phyloP scores from a whole-genome alignment of 30 jellyfish, hydroid and myxozoan genomes.

The Turritopsis dohrnii region DNA sequence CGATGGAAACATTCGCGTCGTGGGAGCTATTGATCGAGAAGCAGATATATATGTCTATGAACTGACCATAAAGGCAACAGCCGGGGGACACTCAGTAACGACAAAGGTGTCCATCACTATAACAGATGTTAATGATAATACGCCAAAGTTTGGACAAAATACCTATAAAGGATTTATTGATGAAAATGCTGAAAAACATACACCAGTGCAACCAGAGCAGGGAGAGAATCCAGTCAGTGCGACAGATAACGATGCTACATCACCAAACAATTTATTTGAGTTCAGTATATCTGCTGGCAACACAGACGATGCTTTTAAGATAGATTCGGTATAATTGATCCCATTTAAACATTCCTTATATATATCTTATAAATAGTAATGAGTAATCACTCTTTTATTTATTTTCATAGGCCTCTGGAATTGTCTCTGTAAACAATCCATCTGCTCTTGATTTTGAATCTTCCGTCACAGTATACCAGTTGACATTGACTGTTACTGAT shows the following conservation, averaged over 20 bases:
- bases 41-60: constrained; percentile 1
- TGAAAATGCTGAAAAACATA: constrained; percentile 4
- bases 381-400: not conserved
- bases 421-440: constrained; percentile 8
- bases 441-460: constrained; percentile 26
- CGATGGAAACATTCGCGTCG: constrained; percentile 25
- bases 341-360: not conserved
- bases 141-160: constrained; percentile 69
- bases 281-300: constrained; percentile 16
- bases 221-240: constrained; percentile 10
- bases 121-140: constrained; percentile 67
- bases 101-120: constrained; percentile 28
- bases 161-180: constrained; percentile 30
- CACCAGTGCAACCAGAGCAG: not conserved
- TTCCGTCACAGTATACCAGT: constrained; percentile 13
- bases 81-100: constrained; percentile 69
- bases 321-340: constrained; percentile 7
- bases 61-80: constrained; percentile 53
- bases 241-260: constrained; percentile 3
- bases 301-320: constrained; percentile 2
- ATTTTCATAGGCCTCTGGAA: not conserved
- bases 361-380: not conserved
- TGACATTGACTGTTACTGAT: constrained; percentile 63
- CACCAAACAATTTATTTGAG: not conserved
- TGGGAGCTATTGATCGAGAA: constrained; percentile 32